These are phyloP conservation scores for Rhinoptilus africanus DNA, from an alignment of 2,113 vertebrate genomes.

Conservation along the genomic window DNA sequence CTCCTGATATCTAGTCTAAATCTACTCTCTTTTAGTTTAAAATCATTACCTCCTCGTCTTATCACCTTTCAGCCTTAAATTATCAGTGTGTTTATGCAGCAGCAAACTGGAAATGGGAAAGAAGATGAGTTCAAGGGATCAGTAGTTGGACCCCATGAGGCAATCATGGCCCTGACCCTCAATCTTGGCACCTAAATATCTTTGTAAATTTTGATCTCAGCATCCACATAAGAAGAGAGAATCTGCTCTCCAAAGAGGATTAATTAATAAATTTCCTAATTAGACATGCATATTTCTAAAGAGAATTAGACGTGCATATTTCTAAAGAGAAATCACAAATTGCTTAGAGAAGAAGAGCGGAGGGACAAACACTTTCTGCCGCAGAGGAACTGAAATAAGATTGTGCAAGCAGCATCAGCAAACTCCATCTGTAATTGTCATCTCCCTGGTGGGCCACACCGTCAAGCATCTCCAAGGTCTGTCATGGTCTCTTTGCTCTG, in stretches of 20 bases:
- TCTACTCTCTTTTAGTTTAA: no score
- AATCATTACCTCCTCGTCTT: no score
- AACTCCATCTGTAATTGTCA: not conserved
- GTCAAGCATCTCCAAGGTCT: not conserved
- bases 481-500: conserved; percentile 30
- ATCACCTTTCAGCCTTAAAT: not conserved
- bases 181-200: not conserved
- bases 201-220: not conserved
- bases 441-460: not conserved
- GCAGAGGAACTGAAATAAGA: not conserved
- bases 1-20: no score
- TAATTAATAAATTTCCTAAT: not conserved
- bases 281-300: not conserved
- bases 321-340: not conserved
- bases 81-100: not conserved
- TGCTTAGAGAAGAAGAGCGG: not conserved
- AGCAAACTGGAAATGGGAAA: not conserved
- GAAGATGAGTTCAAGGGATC: not conserved
- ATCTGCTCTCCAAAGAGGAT: not conserved
- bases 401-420: not conserved
- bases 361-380: not conserved
- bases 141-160: accelerated
- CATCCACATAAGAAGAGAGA: not conserved
- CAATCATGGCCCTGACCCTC: not conserved
- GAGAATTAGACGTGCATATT: not conserved